A percentile compares a stretch with the other conserved stretches of the same genome.
Evolutionary conservation across 2,888 invertebrate genomes (phyloP).

Genomic region (Drosophila mettleri): DNA sequence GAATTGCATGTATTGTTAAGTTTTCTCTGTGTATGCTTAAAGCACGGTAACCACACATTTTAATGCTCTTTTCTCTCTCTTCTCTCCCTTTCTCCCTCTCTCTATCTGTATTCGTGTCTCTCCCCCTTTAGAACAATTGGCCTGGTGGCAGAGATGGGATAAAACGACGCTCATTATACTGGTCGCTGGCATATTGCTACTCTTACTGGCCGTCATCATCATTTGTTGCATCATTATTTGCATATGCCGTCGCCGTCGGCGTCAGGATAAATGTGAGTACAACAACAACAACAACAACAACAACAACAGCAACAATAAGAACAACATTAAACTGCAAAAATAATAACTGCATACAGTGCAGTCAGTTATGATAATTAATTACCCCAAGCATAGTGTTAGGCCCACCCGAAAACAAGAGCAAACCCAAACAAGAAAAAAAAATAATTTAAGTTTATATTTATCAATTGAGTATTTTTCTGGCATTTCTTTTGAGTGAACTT

Average conservation of each 20-base stretch:
- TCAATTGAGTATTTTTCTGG: constrained; percentile 4
- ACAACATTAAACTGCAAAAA: neutral
- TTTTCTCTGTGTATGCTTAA: constrained; percentile 29
- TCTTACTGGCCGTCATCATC: constrained; percentile 90
- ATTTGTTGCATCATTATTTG: constrained; percentile 94
- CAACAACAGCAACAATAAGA: constrained; percentile 1
- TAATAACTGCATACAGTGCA: constrained; percentile 26
- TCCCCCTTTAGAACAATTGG: constrained; percentile 88
- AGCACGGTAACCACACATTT: constrained; percentile 24
- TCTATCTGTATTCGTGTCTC: constrained; percentile 27
- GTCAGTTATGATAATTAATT: constrained; percentile 33
- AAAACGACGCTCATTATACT: constrained; percentile 92
- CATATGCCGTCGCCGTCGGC: constrained; percentile 91
- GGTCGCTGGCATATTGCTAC: constrained; percentile 89
- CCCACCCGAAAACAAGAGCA: constrained; percentile 32
- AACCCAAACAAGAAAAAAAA: constrained; percentile 15
- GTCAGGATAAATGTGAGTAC: constrained; percentile 86
- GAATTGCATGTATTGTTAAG: constrained; percentile 54
- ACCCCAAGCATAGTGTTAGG: constrained; percentile 70
- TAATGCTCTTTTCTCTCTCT: constrained; percentile 17
- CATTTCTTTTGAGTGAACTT: constrained; percentile 4
- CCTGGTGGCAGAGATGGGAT: constrained; percentile 92
- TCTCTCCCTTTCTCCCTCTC: constrained; percentile 20
- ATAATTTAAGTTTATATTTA: neutral
- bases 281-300: constrained; percentile 20